A percentile compares a stretch with the other conserved stretches of the same genome.
phyloP scores from a whole-genome alignment of 1,140 invertebrate genomes.

The Stratiolaelaps scimitus region DNA sequence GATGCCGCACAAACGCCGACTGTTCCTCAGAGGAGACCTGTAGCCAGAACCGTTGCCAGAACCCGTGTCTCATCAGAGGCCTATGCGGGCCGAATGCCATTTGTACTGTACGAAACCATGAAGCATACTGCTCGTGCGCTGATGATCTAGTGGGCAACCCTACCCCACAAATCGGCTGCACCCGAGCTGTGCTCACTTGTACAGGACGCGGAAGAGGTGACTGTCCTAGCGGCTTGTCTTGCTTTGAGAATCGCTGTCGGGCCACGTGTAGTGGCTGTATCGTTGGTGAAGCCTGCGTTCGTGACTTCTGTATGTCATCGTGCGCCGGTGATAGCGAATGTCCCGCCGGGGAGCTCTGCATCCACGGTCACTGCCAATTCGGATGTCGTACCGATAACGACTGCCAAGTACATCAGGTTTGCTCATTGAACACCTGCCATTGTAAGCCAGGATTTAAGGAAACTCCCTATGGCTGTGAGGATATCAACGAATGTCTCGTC shows the following conservation, averaged over 20 bases:
- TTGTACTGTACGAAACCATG: constrained; percentile 55
- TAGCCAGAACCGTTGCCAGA: constrained; percentile 63
- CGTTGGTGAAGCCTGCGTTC: constrained; percentile 36
- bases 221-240: constrained; percentile 37
- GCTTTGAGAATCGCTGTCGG: constrained; percentile 34
- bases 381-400: constrained; percentile 69
- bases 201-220: constrained; percentile 35
- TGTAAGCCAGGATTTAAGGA: constrained; percentile 40
- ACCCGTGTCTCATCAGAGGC: constrained; percentile 60
- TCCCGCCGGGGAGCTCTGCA: constrained; percentile 69
- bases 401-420: constrained; percentile 63
- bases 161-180: constrained; percentile 73
- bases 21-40: constrained; percentile 61
- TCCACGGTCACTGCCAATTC: constrained; percentile 61
- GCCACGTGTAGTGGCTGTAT: constrained; percentile 36
- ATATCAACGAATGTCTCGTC: constrained; percentile 42
- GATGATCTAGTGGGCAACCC: constrained; percentile 68
- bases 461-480: constrained; percentile 52
- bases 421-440: constrained; percentile 60
- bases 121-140: constrained; percentile 56
- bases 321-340: constrained; percentile 80
- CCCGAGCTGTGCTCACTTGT: constrained; percentile 55
- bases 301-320: constrained; percentile 34
- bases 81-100: constrained; percentile 71
- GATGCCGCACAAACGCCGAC: constrained; percentile 65